These are phyloP conservation scores for Eupithecia dodoneata DNA, from an alignment of 2,888 invertebrate species.

Conservation along the genomic window DNA sequence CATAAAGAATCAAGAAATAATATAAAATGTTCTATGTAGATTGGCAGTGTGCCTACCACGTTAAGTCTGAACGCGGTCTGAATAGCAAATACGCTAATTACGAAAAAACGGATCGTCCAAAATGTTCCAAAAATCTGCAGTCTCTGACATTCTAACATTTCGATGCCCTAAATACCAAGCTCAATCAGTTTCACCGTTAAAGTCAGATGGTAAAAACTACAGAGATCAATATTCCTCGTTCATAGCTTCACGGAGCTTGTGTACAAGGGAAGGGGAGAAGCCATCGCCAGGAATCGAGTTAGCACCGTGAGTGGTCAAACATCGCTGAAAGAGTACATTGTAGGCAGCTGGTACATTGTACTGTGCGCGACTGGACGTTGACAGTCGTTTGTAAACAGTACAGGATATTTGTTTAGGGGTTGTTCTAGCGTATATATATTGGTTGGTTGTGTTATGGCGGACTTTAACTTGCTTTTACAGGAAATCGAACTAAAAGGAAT, in stretches of 20 bases:
- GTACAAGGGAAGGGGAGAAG: constrained; percentile 2
- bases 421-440: not conserved
- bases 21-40: not conserved
- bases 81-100: not conserved
- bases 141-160: not conserved
- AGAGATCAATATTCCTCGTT: not conserved
- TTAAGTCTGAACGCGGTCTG: not conserved
- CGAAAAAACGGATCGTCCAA: not conserved
- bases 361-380: not conserved
- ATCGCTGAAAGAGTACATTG: not conserved
- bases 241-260: not conserved
- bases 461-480: not conserved
- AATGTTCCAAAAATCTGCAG: not conserved
- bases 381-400: not conserved
- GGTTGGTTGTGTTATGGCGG: not conserved
- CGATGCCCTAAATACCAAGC: not conserved
- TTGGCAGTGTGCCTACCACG: not conserved
- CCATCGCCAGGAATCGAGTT: constrained; percentile 22
- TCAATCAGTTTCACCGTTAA: not conserved
- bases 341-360: not conserved
- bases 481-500: too few relatives aligned
- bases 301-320: constrained; percentile 20
- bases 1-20: not conserved
- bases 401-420: not conserved
- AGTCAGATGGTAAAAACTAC: not conserved